Percentiles rank a stretch among this genome's conserved stretches.
Evolutionary conservation across 2,797 vertebrate genomes (phyloP).

Genomic region (Sphenopsis melanotis): DNA sequence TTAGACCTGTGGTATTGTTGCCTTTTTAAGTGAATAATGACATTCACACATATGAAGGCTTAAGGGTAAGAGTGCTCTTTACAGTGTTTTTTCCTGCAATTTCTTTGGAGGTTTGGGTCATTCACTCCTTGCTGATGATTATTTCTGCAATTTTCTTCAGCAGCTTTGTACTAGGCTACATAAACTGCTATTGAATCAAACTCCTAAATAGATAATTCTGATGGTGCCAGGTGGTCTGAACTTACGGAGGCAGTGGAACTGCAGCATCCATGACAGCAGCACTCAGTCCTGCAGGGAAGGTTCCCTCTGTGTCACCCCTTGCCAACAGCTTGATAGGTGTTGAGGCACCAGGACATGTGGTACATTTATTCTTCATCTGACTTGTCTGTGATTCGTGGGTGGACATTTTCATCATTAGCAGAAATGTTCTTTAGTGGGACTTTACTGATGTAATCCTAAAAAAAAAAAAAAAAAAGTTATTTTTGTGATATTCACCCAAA

Average conservation of each 20-base stretch:
- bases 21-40: not conserved
- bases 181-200: not conserved
- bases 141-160: not conserved
- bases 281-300: not conserved
- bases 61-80: not conserved
- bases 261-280: not conserved
- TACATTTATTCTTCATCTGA: not conserved
- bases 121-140: not conserved
- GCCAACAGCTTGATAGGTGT: fast-evolving
- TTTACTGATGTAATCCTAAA: not conserved
- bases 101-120: not conserved
- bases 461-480: not conserved
- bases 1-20: not conserved
- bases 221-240: not conserved
- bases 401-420: not conserved
- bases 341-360: not conserved
- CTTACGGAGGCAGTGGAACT: not conserved
- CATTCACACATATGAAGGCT: not conserved
- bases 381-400: not conserved
- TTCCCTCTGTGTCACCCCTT: not conserved
- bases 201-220: not conserved
- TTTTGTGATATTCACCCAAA: not conserved
- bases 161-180: not conserved
- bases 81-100: not conserved
- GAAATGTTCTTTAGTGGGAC: not conserved